Percentiles rank a stretch among this genome's conserved stretches.
Evolutionary conservation across 2,888 invertebrate genomes (phyloP).

Genomic region (Steinernema scapterisci): DNA sequence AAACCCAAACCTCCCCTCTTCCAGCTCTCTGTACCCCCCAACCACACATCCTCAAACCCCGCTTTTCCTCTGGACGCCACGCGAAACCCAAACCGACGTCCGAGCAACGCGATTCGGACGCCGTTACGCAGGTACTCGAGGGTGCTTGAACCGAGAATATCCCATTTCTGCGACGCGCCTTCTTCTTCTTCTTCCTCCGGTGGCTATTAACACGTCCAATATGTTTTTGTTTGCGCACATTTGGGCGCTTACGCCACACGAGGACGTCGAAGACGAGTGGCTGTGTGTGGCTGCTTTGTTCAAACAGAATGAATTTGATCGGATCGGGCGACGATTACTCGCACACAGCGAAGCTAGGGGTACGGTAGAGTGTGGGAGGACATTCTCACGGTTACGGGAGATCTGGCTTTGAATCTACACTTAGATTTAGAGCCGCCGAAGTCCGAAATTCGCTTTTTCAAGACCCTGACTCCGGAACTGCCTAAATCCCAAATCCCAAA

Average conservation of each 20-base stretch:
- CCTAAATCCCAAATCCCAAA: no score
- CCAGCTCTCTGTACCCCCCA: no score
- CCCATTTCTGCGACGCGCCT: constrained; percentile 24
- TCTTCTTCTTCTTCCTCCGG: constrained; percentile 15
- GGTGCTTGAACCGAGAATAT: constrained; percentile 21
- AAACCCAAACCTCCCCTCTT: no score
- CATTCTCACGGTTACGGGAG: no score
- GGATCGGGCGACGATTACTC: constrained; percentile 16
- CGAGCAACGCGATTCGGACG: constrained; percentile 1
- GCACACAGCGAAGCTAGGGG: neutral
- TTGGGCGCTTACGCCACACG: constrained; percentile 22
- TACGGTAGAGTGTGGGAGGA: neutral
- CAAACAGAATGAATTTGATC: constrained; percentile 28
- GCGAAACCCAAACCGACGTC: neutral
- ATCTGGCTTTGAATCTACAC: no score
- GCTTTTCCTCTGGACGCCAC: neutral
- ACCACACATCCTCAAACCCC: no score
- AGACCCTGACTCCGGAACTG: no score
- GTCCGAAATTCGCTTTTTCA: no score
- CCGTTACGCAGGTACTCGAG: constrained; percentile 26
- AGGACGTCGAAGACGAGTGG: neutral
- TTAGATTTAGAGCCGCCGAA: no score
- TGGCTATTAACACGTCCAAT: constrained; percentile 28
- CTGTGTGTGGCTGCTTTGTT: constrained; percentile 28
- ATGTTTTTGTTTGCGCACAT: constrained; percentile 30